Evolutionary conservation across 2,888 invertebrate genomes (phyloP).

Genomic region (Brenthis hecate): DNA sequence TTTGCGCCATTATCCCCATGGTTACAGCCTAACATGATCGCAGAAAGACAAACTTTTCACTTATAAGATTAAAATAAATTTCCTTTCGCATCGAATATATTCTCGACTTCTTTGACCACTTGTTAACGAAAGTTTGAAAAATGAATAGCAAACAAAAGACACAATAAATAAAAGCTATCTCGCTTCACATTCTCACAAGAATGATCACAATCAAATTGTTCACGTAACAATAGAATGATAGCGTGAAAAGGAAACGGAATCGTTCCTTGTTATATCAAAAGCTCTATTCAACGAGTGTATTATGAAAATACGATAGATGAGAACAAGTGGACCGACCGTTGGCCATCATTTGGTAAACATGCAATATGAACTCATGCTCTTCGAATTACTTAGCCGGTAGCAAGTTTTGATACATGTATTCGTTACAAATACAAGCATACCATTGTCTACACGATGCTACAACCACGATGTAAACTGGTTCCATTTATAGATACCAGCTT

Average conservation of each 20-base stretch:
- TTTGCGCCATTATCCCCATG: slow-evolving; percentile 27
- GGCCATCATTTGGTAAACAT: slow-evolving; percentile 61
- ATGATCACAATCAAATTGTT: slow-evolving; percentile 40
- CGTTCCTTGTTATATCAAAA: slow-evolving; percentile 60
- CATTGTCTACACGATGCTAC: slow-evolving; percentile 51
- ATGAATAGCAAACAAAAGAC: slow-evolving; percentile 10
- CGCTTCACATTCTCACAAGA: slow-evolving; percentile 34
- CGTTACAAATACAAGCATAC: slow-evolving; percentile 40
- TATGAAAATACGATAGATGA: slow-evolving; percentile 69
- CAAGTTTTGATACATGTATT: slow-evolving; percentile 41
- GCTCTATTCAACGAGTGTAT: slow-evolving; percentile 57
- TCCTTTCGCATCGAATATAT: too few species aligned
- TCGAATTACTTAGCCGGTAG: slow-evolving; percentile 51
- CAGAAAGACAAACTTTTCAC: not conserved
- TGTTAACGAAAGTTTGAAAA: not conserved
- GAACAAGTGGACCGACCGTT: slow-evolving; percentile 43
- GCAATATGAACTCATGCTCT: slow-evolving; percentile 55
- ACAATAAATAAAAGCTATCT: not conserved
- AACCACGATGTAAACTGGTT: slow-evolving; percentile 40
- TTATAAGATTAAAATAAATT: too few species aligned
- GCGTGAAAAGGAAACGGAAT: slow-evolving; percentile 49
- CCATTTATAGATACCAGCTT: slow-evolving; percentile 39
- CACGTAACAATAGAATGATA: slow-evolving; percentile 41
- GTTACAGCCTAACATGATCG: slow-evolving; percentile 1
- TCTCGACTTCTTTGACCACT: too few species aligned